phyloP scores from a whole-genome alignment of 2,888 invertebrate genomes.

The Lycocerus yunnanus region DNA sequence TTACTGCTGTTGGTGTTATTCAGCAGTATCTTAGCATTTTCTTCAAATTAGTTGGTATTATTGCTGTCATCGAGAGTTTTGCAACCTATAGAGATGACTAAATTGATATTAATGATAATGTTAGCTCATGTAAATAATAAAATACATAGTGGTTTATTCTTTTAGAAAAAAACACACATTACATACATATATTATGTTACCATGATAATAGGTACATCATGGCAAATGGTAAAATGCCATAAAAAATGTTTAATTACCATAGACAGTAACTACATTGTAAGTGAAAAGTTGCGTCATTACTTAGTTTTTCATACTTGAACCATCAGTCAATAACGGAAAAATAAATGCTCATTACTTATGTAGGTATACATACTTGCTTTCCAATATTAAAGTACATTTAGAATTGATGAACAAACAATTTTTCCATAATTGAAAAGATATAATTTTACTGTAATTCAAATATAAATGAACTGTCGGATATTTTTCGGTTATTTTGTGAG shows the following conservation, averaged over 20 bases:
- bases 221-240: no score
- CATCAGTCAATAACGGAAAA: background rate
- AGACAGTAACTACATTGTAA: no score
- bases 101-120: background rate
- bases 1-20: background rate
- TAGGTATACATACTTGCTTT: background rate
- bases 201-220: no score
- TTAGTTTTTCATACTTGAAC: background rate
- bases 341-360: background rate
- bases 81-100: background rate
- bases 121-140: background rate
- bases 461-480: background rate
- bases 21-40: background rate
- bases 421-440: background rate
- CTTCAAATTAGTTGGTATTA: background rate
- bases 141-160: background rate
- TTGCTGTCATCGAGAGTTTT: background rate
- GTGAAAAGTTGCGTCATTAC: no score
- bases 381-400: background rate
- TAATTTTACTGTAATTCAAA: background rate
- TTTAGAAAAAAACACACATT: background rate
- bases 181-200: background rate
- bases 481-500: background rate
- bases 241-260: no score
- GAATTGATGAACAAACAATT: background rate